Evolutionary conservation across 1,140 invertebrate genomes (phyloP).

Genomic region (Saccostrea echinata): DNA sequence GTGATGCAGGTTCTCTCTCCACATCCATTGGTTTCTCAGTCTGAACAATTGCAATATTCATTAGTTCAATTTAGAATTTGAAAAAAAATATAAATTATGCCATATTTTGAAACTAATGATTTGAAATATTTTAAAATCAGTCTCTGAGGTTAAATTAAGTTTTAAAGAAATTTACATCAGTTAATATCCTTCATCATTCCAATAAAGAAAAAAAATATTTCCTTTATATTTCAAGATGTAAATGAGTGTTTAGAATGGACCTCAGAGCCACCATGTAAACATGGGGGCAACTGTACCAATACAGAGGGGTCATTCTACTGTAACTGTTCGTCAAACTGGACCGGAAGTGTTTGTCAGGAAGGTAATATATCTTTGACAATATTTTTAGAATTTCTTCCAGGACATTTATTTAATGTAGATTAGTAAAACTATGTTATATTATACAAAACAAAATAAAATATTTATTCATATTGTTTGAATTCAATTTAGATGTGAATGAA

Average conservation of each 20-base stretch:
- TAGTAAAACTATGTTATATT: not conserved
- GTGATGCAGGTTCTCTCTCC: conserved; percentile 5
- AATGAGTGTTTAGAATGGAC: conserved; percentile 77
- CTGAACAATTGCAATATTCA: too few species aligned
- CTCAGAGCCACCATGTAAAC: conserved; percentile 83
- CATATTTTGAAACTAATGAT: too few species aligned
- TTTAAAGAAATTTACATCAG: not conserved
- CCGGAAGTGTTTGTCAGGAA: conserved; percentile 89
- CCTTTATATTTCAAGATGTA: conserved; percentile 51
- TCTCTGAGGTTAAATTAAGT: not conserved
- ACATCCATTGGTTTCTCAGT: not conserved
- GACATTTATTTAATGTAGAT: too few species aligned
- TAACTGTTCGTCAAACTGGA: conserved; percentile 58
- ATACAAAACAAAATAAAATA: not conserved
- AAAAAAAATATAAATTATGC: too few species aligned
- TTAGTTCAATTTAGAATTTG: too few species aligned
- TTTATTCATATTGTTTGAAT: not conserved
- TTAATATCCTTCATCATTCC: not conserved
- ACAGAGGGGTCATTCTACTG: conserved; percentile 88
- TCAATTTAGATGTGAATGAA: conserved; percentile 47
- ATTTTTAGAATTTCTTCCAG: not conserved
- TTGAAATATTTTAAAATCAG: too few species aligned
- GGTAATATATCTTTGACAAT: conserved; percentile 41
- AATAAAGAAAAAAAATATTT: not conserved
- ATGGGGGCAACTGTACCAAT: conserved; percentile 90